Evolutionary conservation across 1,140 invertebrate species (phyloP).

Genomic region (Eufriesea mexicana): DNA sequence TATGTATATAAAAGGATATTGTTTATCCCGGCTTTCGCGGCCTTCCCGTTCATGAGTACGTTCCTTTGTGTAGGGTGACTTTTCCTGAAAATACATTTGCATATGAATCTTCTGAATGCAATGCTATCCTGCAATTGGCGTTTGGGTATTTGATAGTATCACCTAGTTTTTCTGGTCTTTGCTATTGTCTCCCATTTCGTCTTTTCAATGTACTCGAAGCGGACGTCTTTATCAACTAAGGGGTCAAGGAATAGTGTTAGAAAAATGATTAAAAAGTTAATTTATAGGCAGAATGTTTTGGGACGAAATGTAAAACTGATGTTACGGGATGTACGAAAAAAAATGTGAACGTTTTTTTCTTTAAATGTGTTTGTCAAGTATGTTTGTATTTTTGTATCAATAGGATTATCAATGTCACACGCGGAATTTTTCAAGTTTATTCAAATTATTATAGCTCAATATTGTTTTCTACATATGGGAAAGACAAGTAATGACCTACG

Average conservation of each 20-base stretch:
- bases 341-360: slow-evolving; percentile 6
- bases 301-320: slow-evolving; percentile 37
- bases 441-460: background rate
- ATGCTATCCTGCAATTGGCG: slow-evolving; percentile 54
- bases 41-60: slow-evolving; percentile 87
- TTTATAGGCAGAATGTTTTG: slow-evolving; percentile 36
- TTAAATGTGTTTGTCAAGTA: background rate
- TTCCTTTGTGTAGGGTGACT: slow-evolving; percentile 86
- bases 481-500: slow-evolving; percentile 41
- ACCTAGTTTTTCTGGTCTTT: slow-evolving; percentile 72
- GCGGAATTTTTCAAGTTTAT: background rate
- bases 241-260: slow-evolving; percentile 69
- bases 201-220: slow-evolving; percentile 75
- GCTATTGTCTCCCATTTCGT: slow-evolving; percentile 75
- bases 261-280: slow-evolving; percentile 59
- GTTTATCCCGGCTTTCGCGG: slow-evolving; percentile 87
- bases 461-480: background rate
- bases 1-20: slow-evolving; percentile 88
- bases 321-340: slow-evolving; percentile 18
- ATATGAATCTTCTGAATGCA: slow-evolving; percentile 52
- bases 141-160: slow-evolving; percentile 68
- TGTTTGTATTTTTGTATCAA: background rate
- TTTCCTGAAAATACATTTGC: slow-evolving; percentile 85
- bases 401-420: background rate
- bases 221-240: slow-evolving; percentile 75